These are phyloP conservation scores for Cataglyphis hispanica DNA, from an alignment of 1,140 invertebrate species.

Conservation along the genomic window DNA sequence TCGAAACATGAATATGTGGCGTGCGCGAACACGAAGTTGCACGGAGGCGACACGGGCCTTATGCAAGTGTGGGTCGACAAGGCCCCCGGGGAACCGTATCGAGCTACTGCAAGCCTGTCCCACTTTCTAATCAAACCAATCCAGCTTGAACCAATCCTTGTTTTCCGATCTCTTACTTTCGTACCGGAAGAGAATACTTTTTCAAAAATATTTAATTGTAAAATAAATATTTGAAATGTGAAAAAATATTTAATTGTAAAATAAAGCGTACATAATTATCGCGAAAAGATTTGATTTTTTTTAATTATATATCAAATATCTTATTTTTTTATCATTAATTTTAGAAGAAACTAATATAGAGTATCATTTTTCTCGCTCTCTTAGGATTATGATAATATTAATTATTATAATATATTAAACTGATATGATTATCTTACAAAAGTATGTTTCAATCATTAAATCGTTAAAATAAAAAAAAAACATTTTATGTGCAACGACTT, in stretches of 20 bases:
- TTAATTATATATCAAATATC: neutral
- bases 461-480: neutral
- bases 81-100: constrained; percentile 73
- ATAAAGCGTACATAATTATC: neutral
- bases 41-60: constrained; percentile 62
- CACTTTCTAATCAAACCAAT: constrained; percentile 85
- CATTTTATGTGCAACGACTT: neutral
- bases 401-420: neutral
- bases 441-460: neutral
- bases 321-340: neutral
- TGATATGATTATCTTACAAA: neutral
- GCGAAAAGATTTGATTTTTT: neutral
- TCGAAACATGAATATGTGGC: neutral
- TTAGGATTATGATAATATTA: neutral
- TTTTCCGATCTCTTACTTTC: constrained; percentile 22
- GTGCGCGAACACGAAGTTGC: constrained; percentile 23
- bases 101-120: constrained; percentile 79
- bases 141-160: constrained; percentile 59
- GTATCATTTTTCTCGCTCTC: too few species aligned
- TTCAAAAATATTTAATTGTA: neutral
- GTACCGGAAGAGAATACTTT: neutral
- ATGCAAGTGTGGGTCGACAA: constrained; percentile 79
- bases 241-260: neutral
- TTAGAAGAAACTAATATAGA: neutral
- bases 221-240: too few species aligned